phyloP scores from a whole-genome alignment of 2,797 vertebrate genomes.

The Salarias fasciatus region DNA sequence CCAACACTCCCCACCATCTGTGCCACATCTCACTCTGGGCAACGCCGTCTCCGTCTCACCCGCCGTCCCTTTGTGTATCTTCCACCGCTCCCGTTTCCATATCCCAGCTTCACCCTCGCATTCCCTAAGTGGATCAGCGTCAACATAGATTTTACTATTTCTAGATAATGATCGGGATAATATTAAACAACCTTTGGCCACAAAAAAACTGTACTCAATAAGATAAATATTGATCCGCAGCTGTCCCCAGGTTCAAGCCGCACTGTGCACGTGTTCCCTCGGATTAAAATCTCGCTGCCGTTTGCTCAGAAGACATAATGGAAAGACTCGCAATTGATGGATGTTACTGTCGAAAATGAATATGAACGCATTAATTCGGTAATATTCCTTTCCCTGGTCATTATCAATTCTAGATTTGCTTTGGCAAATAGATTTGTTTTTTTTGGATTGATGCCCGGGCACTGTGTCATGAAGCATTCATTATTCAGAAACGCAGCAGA shows the following conservation, averaged over 20 bases:
- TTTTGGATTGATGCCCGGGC: constrained; percentile 57
- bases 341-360: constrained; percentile 52
- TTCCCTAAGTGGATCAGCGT: constrained; percentile 29
- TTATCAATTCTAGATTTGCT: constrained; percentile 67
- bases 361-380: constrained; percentile 52
- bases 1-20: constrained; percentile 73
- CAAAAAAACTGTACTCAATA: constrained; percentile 46
- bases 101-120: constrained; percentile 16
- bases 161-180: constrained; percentile 11
- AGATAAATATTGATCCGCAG: constrained; percentile 38
- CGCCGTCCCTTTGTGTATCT: constrained; percentile 34
- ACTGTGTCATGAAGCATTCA: constrained; percentile 61
- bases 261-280: neutral
- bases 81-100: constrained; percentile 21
- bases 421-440: constrained; percentile 61
- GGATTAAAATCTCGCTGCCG: constrained; percentile 12
- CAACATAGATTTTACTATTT: constrained; percentile 35
- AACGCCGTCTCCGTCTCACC: constrained; percentile 53
- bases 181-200: constrained; percentile 42
- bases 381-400: constrained; percentile 52
- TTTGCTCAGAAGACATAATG: constrained; percentile 51
- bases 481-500: constrained; percentile 57
- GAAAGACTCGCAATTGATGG: constrained; percentile 51
- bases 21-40: constrained; percentile 65
- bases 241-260: constrained; percentile 10